Evolutionary conservation across 2,888 invertebrate genomes (phyloP).

Genomic region (Allacma fusca): DNA sequence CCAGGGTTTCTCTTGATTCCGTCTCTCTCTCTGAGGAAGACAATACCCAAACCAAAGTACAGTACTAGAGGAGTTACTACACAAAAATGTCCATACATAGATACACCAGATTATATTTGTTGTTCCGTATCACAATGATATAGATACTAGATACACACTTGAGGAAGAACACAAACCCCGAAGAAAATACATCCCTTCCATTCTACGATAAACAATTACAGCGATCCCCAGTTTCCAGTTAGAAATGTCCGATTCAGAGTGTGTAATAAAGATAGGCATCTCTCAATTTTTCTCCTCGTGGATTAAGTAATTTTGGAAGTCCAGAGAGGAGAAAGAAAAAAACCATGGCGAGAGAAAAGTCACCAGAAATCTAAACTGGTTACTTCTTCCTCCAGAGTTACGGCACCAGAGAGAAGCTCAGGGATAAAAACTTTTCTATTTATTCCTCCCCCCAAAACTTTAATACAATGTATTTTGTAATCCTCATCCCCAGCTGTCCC

Average conservation of each 20-base stretch:
- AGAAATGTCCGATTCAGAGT: constrained; percentile 39
- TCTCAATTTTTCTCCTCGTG: constrained; percentile 53
- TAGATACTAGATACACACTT: not conserved
- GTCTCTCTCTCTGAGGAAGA: not conserved
- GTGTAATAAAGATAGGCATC: constrained; percentile 55
- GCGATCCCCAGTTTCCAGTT: constrained; percentile 35
- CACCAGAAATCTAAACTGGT: not conserved
- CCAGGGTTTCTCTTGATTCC: constrained; percentile 31
- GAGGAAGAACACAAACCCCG: not conserved
- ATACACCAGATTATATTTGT: not conserved
- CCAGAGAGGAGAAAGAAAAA: not conserved
- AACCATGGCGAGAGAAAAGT: not conserved
- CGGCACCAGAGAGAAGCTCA: too few species aligned
- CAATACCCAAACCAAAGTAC: not conserved
- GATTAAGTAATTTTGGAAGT: constrained; percentile 55
- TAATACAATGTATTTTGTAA: too few species aligned
- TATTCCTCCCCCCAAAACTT: too few species aligned
- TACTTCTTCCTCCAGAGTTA: too few species aligned
- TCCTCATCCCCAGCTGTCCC: too few species aligned
- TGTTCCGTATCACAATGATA: too few species aligned
- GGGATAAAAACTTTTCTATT: too few species aligned
- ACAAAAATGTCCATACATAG: not conserved
- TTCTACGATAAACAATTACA: constrained; percentile 50
- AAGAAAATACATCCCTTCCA: constrained; percentile 12
- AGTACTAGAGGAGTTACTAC: not conserved